Evolutionary conservation across 2,888 invertebrate species (phyloP).

Genomic region (Tenthredo distinguenda): DNA sequence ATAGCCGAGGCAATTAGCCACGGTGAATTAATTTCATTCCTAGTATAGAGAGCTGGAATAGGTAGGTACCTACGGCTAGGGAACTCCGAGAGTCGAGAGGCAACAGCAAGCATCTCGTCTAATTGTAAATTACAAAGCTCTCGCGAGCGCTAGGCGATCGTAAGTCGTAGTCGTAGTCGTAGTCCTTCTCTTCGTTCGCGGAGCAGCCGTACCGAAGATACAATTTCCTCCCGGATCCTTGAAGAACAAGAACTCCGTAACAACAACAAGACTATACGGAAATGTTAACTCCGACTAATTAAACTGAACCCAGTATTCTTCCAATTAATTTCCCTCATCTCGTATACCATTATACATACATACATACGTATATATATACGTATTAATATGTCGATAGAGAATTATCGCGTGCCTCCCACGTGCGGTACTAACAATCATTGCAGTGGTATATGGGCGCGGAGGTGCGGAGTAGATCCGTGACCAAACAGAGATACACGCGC

Average conservation of each 20-base stretch:
- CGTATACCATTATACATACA: background rate
- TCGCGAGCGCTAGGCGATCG: background rate
- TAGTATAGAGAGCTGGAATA: background rate
- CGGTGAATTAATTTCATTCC: constrained; percentile 40
- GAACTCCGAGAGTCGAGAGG: background rate
- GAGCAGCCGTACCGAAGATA: background rate
- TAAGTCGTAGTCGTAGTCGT: constrained; percentile 3
- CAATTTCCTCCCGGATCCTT: background rate
- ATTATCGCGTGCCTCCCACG: constrained; percentile 38
- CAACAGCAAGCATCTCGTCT: constrained; percentile 22
- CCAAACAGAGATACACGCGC: constrained; percentile 24
- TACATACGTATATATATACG: background rate
- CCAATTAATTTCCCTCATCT: background rate
- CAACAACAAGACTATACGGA: background rate
- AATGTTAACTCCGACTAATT: constrained; percentile 13
- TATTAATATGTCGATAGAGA: background rate
- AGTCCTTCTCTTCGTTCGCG: background rate
- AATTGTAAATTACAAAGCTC: constrained; percentile 49
- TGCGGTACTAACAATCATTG: constrained; percentile 5
- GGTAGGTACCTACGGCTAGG: background rate
- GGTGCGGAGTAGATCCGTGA: background rate
- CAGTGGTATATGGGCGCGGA: background rate
- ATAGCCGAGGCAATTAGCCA: constrained; percentile 37
- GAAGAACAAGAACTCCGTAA: background rate
- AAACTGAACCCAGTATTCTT: background rate